A percentile compares a stretch with the other conserved stretches of the same genome.
Evolutionary conservation across 2,797 vertebrate species (phyloP).

Genomic region (Sardinella longiceps): DNA sequence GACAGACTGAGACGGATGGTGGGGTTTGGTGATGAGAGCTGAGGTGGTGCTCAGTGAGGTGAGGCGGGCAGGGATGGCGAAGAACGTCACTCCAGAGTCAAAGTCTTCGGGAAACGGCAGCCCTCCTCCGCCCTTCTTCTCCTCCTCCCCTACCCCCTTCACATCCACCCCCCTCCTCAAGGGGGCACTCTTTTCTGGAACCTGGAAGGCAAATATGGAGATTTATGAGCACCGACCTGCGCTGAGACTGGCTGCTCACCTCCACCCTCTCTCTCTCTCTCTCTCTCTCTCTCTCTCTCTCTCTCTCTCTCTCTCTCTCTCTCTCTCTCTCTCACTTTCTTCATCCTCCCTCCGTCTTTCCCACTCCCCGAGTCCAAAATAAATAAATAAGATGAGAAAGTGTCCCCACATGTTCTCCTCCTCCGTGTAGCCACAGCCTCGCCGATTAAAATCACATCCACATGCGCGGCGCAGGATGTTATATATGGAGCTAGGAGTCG

Average conservation of each 20-base stretch:
- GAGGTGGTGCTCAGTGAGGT: background rate
- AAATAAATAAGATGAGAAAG: slow-evolving; percentile 46
- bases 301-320: too few species aligned
- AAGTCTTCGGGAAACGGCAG: background rate
- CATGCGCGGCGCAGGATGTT: slow-evolving; percentile 6
- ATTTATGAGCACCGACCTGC: slow-evolving; percentile 3
- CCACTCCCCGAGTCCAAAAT: slow-evolving; percentile 40
- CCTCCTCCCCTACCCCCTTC: slow-evolving; percentile 60
- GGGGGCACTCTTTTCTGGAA: background rate
- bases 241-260: background rate
- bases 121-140: slow-evolving; percentile 73
- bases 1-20: background rate
- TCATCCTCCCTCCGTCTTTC: slow-evolving; percentile 57
- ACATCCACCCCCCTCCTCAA: background rate
- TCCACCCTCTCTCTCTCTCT: background rate
- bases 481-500: background rate
- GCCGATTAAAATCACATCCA: slow-evolving; percentile 36
- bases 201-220: background rate
- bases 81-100: background rate
- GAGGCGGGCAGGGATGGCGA: background rate
- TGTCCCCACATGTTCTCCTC: slow-evolving; percentile 46
- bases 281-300: too few species aligned
- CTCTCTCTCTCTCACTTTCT: too few species aligned
- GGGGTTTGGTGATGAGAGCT: background rate
- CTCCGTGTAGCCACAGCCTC: background rate